Conservation (phyloP, 2,113 vertebrate species). For the Percopsis transmontana region DNA sequence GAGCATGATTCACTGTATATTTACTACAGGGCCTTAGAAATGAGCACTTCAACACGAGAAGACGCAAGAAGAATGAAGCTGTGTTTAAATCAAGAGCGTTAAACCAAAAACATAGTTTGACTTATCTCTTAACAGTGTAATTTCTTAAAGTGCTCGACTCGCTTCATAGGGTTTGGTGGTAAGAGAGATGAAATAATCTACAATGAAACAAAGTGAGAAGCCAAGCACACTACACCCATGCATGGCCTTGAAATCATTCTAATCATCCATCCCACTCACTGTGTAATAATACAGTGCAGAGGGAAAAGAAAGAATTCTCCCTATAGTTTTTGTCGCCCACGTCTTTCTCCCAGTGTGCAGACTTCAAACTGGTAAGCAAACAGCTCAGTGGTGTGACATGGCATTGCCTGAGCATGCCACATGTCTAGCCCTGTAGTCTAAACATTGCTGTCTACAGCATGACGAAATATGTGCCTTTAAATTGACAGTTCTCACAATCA, state of each 20-base stretch:
- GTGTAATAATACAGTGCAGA: slow-evolving; percentile 55
- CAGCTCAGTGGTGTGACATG: slow-evolving; percentile 9
- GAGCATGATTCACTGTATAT: slow-evolving; percentile 35
- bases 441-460: slow-evolving; percentile 6
- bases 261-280: slow-evolving; percentile 64
- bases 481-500: background rate
- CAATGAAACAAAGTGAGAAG: slow-evolving; percentile 30
- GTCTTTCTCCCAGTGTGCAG: slow-evolving; percentile 13
- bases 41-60: slow-evolving; percentile 38
- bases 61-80: slow-evolving; percentile 8
- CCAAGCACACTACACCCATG: slow-evolving; percentile 37
- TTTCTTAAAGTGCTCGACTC: slow-evolving; percentile 45
- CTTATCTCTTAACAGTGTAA: slow-evolving; percentile 29
- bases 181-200: slow-evolving; percentile 36
- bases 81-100: slow-evolving; percentile 31
- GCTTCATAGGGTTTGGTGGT: slow-evolving; percentile 9
- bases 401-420: background rate
- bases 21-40: slow-evolving; percentile 30
- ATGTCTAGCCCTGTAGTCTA: slow-evolving; percentile 2
- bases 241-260: slow-evolving; percentile 59
- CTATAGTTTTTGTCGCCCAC: slow-evolving; percentile 45
- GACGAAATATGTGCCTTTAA: slow-evolving; percentile 11
- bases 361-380: slow-evolving; percentile 49
- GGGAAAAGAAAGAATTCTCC: slow-evolving; percentile 30
- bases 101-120: slow-evolving; percentile 29